Conservation (phyloP, 1,140 invertebrate genomes). For the Hypothenemus hampei region DNA sequence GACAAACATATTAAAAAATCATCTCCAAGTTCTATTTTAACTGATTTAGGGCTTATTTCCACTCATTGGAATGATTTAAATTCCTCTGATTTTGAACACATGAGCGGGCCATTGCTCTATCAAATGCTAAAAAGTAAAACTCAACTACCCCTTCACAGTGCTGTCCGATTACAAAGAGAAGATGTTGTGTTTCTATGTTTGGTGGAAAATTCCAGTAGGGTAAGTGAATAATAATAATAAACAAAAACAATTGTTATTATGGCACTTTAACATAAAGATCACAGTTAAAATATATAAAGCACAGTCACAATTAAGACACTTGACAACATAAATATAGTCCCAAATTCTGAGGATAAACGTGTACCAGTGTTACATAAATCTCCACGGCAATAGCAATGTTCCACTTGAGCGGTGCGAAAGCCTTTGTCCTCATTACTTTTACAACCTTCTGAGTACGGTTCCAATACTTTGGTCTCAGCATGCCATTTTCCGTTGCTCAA, state of each 20-base stretch:
- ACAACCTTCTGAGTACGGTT: conserved; percentile 65
- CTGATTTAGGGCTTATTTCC: conserved; percentile 68
- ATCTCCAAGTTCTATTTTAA: background rate
- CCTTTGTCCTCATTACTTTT: conserved; percentile 55
- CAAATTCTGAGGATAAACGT: background rate
- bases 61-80: conserved; percentile 91
- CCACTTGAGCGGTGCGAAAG: conserved; percentile 48
- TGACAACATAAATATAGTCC: too few relatives aligned
- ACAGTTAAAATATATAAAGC: too few relatives aligned
- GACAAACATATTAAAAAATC: background rate
- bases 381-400: conserved; percentile 51
- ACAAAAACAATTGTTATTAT: too few relatives aligned
- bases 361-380: conserved; percentile 46
- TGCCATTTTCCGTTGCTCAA: conserved; percentile 57
- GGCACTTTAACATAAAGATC: too few relatives aligned
- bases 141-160: conserved; percentile 80
- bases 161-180: conserved; percentile 79
- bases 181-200: conserved; percentile 93
- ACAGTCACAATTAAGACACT: too few relatives aligned
- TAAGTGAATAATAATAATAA: too few relatives aligned
- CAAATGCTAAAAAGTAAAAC: conserved; percentile 89
- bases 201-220: conserved; percentile 82
- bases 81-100: conserved; percentile 85
- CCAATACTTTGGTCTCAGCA: conserved; percentile 54
- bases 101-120: conserved; percentile 84